A percentile compares a stretch with the other conserved stretches of the same genome.
phyloP scores from a whole-genome alignment of 2,888 invertebrate genomes.

The Agrochola circellaris region DNA sequence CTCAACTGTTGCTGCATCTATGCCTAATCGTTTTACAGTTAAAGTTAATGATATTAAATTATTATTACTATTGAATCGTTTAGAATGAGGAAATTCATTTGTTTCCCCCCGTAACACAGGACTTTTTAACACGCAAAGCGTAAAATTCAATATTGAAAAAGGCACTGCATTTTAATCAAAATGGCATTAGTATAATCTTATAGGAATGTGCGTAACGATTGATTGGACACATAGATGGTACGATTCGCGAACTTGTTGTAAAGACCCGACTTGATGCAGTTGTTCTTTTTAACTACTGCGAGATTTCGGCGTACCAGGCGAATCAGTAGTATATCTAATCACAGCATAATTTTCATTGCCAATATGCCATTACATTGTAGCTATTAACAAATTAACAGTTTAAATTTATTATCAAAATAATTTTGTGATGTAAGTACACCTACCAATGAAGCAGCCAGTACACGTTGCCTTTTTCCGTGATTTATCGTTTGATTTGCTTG shows the following conservation, averaged over 20 bases:
- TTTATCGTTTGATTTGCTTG: too few relatives aligned
- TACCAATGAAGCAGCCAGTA: neutral
- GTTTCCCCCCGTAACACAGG: conserved; percentile 71
- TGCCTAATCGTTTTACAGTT: neutral
- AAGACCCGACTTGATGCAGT: neutral
- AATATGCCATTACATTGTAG: neutral
- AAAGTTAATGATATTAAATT: conserved; percentile 36
- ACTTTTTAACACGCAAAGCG: conserved; percentile 79
- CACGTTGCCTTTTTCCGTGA: too few relatives aligned
- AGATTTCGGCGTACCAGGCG: neutral
- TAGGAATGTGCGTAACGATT: conserved; percentile 84
- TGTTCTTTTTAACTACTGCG: neutral
- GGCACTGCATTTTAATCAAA: conserved; percentile 89
- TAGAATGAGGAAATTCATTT: conserved; percentile 69
- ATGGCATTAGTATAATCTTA: conserved; percentile 89
- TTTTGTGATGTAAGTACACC: neutral
- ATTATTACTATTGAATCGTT: conserved; percentile 25
- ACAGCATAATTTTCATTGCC: too few relatives aligned
- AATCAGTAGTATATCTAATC: neutral
- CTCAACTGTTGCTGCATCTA: neutral
- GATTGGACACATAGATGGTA: conserved; percentile 70
- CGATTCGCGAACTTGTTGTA: conserved; percentile 26
- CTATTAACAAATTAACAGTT: neutral
- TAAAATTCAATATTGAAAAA: conserved; percentile 88
- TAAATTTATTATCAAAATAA: neutral